Evolutionary conservation across 2,888 invertebrate species (phyloP).

Genomic region (Hecatera dysodea): DNA sequence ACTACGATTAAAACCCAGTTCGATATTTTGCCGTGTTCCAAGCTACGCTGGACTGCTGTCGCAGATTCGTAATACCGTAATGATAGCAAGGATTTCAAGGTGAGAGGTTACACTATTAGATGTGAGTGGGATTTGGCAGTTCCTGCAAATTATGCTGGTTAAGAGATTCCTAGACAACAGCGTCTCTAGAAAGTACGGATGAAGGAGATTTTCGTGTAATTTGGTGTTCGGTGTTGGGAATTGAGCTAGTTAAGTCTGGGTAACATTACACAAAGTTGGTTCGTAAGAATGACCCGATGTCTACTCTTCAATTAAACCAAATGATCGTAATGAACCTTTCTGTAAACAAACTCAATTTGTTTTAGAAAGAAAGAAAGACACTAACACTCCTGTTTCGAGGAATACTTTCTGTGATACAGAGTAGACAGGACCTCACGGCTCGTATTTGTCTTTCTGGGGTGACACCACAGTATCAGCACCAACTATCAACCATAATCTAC

Average conservation of each 20-base stretch:
- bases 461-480: too few species aligned
- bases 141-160: conserved; percentile 23
- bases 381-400: neutral
- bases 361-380: neutral
- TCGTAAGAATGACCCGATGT: neutral
- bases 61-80: conserved; percentile 20
- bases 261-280: too few species aligned
- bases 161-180: conserved; percentile 3
- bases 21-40: neutral
- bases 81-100: conserved; percentile 42
- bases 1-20: neutral
- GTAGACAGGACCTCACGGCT: too few species aligned
- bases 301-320: neutral
- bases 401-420: too few species aligned
- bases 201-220: neutral
- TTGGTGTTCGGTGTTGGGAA: neutral
- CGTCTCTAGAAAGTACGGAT: neutral
- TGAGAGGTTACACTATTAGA: conserved; percentile 40
- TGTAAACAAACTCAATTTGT: neutral
- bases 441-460: too few species aligned
- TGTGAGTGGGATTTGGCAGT: conserved; percentile 36
- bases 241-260: neutral
- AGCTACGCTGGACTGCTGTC: conserved; percentile 3
- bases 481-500: too few species aligned
- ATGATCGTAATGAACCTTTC: neutral